Evolutionary conservation across 2,797 vertebrate species (phyloP), one percentile per base, ranked within the genome.

Genomic region (Diplodus sargus): DNA sequence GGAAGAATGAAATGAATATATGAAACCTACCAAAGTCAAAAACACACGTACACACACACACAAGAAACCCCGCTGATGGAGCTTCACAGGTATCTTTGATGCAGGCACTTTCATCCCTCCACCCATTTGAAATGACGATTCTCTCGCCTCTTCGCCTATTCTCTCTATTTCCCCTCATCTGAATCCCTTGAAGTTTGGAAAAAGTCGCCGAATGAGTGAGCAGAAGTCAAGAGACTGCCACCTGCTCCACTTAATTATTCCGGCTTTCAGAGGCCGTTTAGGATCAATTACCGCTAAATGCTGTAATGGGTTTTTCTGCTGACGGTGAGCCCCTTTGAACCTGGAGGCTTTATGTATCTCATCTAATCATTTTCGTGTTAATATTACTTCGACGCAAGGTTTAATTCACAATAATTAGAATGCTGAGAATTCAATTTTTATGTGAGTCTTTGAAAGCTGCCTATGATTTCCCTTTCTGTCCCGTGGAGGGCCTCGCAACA

Each of bases 101-200:
- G 72, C 45, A 72, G 30, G 63, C 60, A 23, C 82, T 87, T 91
- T 92, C 65, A 87, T 92, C 83, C 80, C 28, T 53, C 51, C 64
- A n/a, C 76, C 70, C 59, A 51, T 85, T 81, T 72, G 57, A 82
- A 82, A 70, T 43, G 4, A 52, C 56, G 76, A 2, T 56, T 68
- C 68, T 70, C 23, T 17, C 20, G 20, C 39, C 20, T 60, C 76
- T 65, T 64, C 34, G 8, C 53, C 64, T 61, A 42, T 71, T 64
- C 51, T 58, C 48, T 58, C 28, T 51, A 14, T 73, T 75, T 64
- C 57, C 73, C 79, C 30, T 72, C 67, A 67, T 81, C 39, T 67
- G 13, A 53, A 83, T 84, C 45, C 42, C 62, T 73, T 81, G 25
- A 79, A 78, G 15, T 64, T 14, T 68, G 54, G 34, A 39, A 71